Conservation (phyloP, 2,113 vertebrate species). For the Parus major region DNA sequence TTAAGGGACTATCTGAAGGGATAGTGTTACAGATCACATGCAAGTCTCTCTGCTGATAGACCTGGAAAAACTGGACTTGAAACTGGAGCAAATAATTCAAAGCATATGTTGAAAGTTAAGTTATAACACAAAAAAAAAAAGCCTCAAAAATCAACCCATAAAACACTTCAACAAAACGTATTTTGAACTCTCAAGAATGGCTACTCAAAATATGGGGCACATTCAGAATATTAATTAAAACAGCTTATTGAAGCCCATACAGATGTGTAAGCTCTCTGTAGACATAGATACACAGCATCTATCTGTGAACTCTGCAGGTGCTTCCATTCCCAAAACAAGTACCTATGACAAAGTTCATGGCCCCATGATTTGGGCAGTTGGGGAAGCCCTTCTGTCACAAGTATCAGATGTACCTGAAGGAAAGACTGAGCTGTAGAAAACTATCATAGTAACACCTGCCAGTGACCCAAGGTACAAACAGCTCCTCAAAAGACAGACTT, state of each 20-base stretch:
- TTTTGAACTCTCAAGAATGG: not conserved
- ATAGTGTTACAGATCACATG: slow-evolving; percentile 32
- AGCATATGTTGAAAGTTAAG: slow-evolving; percentile 15
- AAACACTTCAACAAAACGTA: not conserved
- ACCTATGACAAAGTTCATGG: not conserved
- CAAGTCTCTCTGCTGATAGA: not conserved
- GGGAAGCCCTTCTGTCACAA: not conserved
- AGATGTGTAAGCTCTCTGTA: not conserved
- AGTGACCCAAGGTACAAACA: not conserved
- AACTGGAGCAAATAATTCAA: slow-evolving; percentile 31
- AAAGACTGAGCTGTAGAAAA: not conserved
- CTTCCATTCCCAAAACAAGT: not conserved
- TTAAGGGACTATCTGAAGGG: slow-evolving; percentile 30
- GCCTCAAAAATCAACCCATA: accelerated
- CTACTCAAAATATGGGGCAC: not conserved
- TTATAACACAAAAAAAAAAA: not conserved
- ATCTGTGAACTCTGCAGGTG: not conserved
- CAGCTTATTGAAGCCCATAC: not conserved
- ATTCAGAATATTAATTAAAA: not conserved
- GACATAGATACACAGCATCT: not conserved
- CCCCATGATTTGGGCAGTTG: not conserved
- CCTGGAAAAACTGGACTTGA: slow-evolving; percentile 8
- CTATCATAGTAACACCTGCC: not conserved
- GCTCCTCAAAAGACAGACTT: not conserved
- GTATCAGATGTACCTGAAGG: not conserved